These are phyloP conservation scores for Oncorhynchus nerka DNA, from an alignment of 2,113 vertebrate genomes.

Conservation along the genomic window DNA sequence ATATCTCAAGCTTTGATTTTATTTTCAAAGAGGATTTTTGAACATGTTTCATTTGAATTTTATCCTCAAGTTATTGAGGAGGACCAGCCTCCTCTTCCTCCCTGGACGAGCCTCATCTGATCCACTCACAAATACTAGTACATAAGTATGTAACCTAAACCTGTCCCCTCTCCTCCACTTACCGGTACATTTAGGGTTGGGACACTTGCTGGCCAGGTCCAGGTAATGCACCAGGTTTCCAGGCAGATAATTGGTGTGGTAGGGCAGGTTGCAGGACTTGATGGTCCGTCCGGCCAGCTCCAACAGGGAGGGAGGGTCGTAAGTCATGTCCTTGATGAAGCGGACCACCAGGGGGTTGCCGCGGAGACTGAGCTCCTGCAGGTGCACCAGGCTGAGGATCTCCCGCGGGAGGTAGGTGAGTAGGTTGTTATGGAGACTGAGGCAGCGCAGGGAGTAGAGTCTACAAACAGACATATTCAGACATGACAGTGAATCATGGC, in stretches of 20 bases:
- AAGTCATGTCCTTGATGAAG: constrained; percentile 79
- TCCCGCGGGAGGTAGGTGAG: constrained; percentile 95
- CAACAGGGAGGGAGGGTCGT: constrained; percentile 75
- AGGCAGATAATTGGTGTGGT: constrained; percentile 80
- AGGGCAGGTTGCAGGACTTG: constrained; percentile 75
- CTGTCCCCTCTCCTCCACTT: constrained; percentile 26
- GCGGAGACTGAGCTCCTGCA: constrained; percentile 94
- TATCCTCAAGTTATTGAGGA: too few relatives aligned
- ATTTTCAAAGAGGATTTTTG: too few relatives aligned
- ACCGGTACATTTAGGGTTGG: constrained; percentile 96
- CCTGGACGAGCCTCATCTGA: too few relatives aligned
- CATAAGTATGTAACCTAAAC: too few relatives aligned
- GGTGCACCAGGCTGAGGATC: constrained; percentile 87
- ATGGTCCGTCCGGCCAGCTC: constrained; percentile 75
- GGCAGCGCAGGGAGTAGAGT: constrained; percentile 89
- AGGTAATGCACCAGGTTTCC: constrained; percentile 85
- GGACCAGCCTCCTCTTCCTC: too few relatives aligned
- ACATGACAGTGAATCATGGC: too few relatives aligned
- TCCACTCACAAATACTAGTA: too few relatives aligned
- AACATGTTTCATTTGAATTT: too few relatives aligned
- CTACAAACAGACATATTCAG: constrained; percentile 57
- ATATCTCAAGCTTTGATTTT: too few relatives aligned
- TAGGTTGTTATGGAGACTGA: constrained; percentile 97
- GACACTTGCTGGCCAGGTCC: constrained; percentile 93
- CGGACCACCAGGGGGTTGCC: constrained; percentile 93